Conservation (phyloP, 2,888 invertebrate species). For the Amaurobius ferox region DNA sequence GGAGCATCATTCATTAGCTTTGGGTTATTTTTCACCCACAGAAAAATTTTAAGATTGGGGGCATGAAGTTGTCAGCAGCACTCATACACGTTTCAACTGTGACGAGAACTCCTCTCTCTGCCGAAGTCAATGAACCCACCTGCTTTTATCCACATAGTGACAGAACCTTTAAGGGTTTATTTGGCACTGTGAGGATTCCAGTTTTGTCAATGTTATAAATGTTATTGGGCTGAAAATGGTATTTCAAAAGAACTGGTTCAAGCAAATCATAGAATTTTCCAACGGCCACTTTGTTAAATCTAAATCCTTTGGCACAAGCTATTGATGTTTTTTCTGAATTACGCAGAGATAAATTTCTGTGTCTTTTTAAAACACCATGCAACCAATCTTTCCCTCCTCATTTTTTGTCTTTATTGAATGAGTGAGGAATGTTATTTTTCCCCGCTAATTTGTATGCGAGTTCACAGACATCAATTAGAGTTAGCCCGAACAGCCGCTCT, state of each 20-base stretch:
- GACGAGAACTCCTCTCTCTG: slow-evolving; percentile 76
- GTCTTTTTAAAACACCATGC: not conserved
- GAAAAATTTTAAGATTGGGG: slow-evolving; percentile 79
- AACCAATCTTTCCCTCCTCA: not conserved
- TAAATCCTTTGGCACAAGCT: not conserved
- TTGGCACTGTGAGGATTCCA: slow-evolving; percentile 78
- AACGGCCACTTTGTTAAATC: not conserved
- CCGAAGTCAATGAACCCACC: slow-evolving; percentile 78
- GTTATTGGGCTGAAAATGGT: slow-evolving; percentile 5
- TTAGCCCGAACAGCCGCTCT: not conserved
- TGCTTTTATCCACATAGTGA: slow-evolving; percentile 77
- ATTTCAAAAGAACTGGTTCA: not conserved
- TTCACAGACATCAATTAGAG: not conserved
- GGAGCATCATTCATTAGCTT: slow-evolving; percentile 78
- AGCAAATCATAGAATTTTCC: not conserved
- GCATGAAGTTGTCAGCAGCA: slow-evolving; percentile 77
- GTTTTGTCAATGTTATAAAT: slow-evolving; percentile 79
- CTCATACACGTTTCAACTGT: slow-evolving; percentile 78
- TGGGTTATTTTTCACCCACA: slow-evolving; percentile 77
- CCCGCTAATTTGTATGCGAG: not conserved
- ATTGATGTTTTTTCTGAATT: not conserved
- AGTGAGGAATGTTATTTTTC: not conserved
- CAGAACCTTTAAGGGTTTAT: slow-evolving; percentile 77
- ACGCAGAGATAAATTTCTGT: not conserved
- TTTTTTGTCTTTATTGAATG: not conserved